These are phyloP conservation scores for Trypoxylus dichotomus DNA, from an alignment of 1,140 invertebrate species.

Conservation along the genomic window DNA sequence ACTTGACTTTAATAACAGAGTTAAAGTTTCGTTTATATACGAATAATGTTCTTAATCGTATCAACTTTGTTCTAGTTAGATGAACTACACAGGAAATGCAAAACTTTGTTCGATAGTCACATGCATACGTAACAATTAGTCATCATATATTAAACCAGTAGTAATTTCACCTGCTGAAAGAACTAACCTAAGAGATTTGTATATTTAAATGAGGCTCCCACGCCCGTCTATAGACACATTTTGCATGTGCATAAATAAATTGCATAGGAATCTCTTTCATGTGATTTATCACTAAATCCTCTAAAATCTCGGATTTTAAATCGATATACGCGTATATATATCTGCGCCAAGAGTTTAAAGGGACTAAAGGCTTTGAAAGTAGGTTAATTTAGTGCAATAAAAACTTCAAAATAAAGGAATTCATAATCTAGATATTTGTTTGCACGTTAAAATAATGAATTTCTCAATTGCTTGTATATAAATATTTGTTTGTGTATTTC, in stretches of 20 bases:
- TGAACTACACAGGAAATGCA: not conserved
- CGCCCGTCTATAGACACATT: not conserved
- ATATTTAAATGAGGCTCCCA: not conserved
- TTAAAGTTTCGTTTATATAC: not conserved
- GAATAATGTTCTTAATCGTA: not conserved
- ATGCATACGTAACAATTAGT: not conserved
- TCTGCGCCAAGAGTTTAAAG: not conserved
- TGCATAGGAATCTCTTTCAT: not conserved
- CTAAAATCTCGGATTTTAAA: too few species aligned
- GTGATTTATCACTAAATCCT: too few species aligned
- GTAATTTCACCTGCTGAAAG: not conserved
- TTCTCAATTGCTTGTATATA: too few species aligned
- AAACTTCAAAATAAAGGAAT: not conserved
- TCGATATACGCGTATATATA: not conserved
- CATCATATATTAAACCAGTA: not conserved
- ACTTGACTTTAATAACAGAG: too few species aligned
- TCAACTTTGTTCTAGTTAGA: not conserved
- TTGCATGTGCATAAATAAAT: not conserved
- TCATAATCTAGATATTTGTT: not conserved
- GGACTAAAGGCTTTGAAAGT: not conserved
- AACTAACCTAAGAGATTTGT: not conserved
- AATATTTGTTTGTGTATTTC: not conserved
- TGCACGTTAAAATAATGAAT: not conserved
- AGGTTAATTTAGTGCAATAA: not conserved
- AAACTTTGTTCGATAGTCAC: not conserved